Evolutionary conservation across 2,797 vertebrate species (phyloP).

Genomic region (Paedocypris micromegethes): DNA sequence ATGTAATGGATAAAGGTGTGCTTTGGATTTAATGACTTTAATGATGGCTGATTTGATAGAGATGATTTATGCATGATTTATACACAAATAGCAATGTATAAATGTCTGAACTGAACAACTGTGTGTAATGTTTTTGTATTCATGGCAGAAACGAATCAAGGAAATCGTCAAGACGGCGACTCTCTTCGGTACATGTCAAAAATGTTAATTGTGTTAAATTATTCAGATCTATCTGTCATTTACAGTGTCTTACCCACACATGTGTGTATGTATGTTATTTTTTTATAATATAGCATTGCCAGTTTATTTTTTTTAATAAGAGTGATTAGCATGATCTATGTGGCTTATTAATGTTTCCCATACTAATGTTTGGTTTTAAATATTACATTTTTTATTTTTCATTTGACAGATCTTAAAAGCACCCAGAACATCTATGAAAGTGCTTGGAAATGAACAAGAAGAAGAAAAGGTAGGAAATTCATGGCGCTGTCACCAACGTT

Average conservation of each 20-base stretch:
- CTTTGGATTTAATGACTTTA: too few relatives aligned
- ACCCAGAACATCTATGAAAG: slow-evolving; percentile 57
- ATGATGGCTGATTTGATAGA: too few relatives aligned
- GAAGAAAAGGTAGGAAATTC: slow-evolving; percentile 54
- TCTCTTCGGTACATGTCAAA: slow-evolving; percentile 41
- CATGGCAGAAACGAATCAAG: slow-evolving; percentile 43
- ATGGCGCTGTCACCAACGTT: too few relatives aligned
- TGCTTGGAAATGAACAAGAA: slow-evolving; percentile 54
- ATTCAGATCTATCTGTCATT: background rate
- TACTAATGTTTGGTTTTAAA: fast-evolving
- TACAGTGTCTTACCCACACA: background rate
- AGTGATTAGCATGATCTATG: too few relatives aligned
- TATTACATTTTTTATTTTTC: background rate
- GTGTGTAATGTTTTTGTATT: slow-evolving; percentile 27
- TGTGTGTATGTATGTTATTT: background rate
- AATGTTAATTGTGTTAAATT: slow-evolving; percentile 25
- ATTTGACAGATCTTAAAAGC: slow-evolving; percentile 71
- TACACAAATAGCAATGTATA: too few relatives aligned
- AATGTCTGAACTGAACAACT: background rate
- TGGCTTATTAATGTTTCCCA: background rate
- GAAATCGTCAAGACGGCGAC: slow-evolving; percentile 26
- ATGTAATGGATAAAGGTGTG: too few relatives aligned
- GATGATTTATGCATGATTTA: too few relatives aligned
- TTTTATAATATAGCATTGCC: background rate
- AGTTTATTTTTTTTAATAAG: too few relatives aligned